Percentiles rank a stretch among this genome's conserved stretches.
Evolutionary conservation across 2,797 vertebrate species (phyloP).

Genomic region (Sorex maritimensis): DNA sequence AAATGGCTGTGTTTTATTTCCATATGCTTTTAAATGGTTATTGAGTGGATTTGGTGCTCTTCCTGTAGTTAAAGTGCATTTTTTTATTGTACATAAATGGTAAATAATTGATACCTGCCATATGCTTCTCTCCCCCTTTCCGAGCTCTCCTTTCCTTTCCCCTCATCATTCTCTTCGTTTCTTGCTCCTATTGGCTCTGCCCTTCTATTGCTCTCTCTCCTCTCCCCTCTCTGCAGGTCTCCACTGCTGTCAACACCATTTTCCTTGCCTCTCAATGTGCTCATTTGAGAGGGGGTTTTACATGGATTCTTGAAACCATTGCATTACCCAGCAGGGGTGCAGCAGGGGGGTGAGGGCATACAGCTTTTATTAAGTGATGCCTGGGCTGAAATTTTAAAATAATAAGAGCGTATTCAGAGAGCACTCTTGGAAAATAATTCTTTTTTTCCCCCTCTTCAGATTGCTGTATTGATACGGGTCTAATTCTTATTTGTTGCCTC

Average conservation of each 20-base stretch:
- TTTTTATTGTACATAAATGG: constrained; percentile 91
- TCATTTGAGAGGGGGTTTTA: constrained; percentile 59
- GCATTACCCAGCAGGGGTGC: constrained; percentile 52
- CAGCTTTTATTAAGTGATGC: constrained; percentile 41
- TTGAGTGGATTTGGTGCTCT: constrained; percentile 90
- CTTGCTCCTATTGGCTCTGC: constrained; percentile 59
- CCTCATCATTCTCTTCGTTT: constrained; percentile 72
- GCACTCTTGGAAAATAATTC: background rate
- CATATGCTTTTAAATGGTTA: constrained; percentile 91
- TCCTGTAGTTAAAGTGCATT: constrained; percentile 89
- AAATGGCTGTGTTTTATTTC: constrained; percentile 91
- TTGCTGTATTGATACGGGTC: constrained; percentile 36
- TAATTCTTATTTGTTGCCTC: constrained; percentile 53
- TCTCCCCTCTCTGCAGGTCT: constrained; percentile 64
- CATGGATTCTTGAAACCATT: constrained; percentile 64
- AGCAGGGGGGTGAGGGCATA: background rate
- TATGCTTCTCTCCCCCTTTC: constrained; percentile 88
- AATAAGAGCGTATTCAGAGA: constrained; percentile 61
- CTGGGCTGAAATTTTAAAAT: constrained; percentile 68
- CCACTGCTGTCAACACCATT: constrained; percentile 68
- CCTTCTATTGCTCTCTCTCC: constrained; percentile 42
- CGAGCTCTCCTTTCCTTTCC: constrained; percentile 73
- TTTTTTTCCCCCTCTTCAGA: background rate
- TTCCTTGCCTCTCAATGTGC: constrained; percentile 45
- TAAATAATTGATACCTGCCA: constrained; percentile 94